Evolutionary conservation across 2,113 vertebrate genomes (phyloP), one percentile per base, ranked within the genome.

Genomic region (Aviceda subcristata): DNA sequence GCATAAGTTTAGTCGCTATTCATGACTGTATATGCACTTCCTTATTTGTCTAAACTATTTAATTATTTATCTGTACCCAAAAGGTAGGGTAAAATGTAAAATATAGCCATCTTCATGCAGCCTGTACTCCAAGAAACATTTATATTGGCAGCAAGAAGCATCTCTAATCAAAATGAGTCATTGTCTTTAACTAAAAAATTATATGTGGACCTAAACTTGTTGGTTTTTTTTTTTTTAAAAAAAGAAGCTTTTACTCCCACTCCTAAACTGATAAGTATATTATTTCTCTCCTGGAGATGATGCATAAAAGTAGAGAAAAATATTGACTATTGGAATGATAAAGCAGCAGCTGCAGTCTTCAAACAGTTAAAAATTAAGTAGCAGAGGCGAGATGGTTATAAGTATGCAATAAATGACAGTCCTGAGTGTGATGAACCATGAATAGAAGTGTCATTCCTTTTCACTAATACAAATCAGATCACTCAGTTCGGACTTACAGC

Each of bases 1-100:
- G 12, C 11, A 12, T 11, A 55, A 22, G 1, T 88, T 73, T 51
- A 38, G 45, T 45, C 13, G 26, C 14, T 79, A 23, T 69, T 59
- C 59, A 2, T 59, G 77, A 45, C 32, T 34, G 18, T 50, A 34
- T 62, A 41, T 48, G 32, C 36, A 73, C 24, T 88, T 79, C 15
- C 10, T 1, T 67, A 29, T 83, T 85, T 88, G 50, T 77, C 76
- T 69, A 48, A 82, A 53, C 9, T 63, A 76, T 75, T 93, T 73
- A 38, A 66, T 93, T 95, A 83, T 94, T 94, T 96, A 81, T 94
- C 46, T 41, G 13, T 75, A 78, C 46, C 71, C 22, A 79, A 86
- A 74, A 88, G 39, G 26, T 94, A 59, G 36, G 11, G 7, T 43
- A 46, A 77, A 88, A 74, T 74, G 4, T 43, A 87, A 90, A 73